Percentiles rank a stretch among this genome's conserved stretches.
Conservation (phyloP, 2,113 vertebrate genomes). For the Pedionomus torquatus region DNA sequence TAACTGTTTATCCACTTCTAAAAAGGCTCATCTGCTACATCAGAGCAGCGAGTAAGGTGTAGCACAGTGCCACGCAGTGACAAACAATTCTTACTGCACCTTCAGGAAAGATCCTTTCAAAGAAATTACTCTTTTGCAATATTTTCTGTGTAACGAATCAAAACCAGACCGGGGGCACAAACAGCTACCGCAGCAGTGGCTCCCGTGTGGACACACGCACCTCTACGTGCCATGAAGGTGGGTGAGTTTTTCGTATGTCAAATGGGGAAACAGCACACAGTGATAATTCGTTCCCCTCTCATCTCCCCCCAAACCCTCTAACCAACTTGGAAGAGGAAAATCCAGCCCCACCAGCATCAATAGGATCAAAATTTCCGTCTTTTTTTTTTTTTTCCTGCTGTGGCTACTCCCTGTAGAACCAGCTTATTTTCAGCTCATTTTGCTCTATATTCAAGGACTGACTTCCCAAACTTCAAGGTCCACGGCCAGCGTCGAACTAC, state of each 20-base stretch:
- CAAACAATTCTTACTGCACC: constrained; percentile 16
- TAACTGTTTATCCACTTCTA: not conserved
- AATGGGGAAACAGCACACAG: not conserved
- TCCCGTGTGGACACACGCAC: not conserved
- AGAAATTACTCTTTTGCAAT: not conserved
- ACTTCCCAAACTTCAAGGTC: not conserved
- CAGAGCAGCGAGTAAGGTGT: not conserved
- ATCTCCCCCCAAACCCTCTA: fast-evolving
- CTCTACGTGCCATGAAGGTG: not conserved
- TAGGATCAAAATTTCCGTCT: fast-evolving
- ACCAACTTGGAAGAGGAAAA: not conserved
- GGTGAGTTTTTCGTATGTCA: not conserved
- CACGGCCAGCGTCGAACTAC: not conserved
- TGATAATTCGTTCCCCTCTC: fast-evolving
- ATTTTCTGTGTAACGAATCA: not conserved
- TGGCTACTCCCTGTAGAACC: not conserved
- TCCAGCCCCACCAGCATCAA: not conserved
- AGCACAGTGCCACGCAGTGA: constrained; percentile 54
- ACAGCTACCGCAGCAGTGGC: not conserved
- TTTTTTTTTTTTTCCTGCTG: not conserved
- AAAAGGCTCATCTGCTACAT: not conserved
- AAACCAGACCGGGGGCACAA: not conserved
- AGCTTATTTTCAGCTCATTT: not conserved
- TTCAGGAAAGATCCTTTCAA: not conserved
- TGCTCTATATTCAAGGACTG: not conserved